Conservation (phyloP, 2,888 invertebrate species). For the Aethes cnicana region DNA sequence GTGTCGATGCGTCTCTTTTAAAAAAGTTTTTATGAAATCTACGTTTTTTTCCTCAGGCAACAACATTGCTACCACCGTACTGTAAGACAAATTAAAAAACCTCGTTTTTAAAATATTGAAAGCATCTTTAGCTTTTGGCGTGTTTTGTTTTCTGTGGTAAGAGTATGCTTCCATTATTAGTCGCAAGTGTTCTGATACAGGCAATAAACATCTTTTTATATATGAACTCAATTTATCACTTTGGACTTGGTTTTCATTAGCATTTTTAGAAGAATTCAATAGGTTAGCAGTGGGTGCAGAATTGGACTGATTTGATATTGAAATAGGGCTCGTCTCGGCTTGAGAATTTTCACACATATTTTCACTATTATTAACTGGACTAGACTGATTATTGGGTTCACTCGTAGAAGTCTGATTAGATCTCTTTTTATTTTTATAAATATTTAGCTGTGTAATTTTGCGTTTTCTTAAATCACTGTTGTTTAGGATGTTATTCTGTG, state of each 20-base stretch:
- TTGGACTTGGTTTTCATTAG: neutral
- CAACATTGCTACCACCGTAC: conserved; percentile 2
- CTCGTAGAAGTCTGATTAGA: neutral
- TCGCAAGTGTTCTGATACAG: conserved; percentile 12
- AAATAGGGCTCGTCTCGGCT: too few species aligned
- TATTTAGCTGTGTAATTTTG: neutral
- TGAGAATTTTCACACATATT: too few species aligned
- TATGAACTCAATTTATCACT: neutral
- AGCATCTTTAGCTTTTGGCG: neutral
- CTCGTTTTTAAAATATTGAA: conserved; percentile 1
- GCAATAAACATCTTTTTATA: neutral
- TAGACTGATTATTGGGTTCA: too few species aligned
- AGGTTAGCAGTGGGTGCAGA: neutral
- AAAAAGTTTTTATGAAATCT: conserved; percentile 6
- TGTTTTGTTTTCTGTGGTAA: neutral
- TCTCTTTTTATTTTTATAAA: neutral
- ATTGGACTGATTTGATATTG: neutral
- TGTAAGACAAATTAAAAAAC: conserved; percentile 13
- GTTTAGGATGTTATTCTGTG: neutral
- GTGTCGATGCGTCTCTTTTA: neutral
- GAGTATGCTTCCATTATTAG: conserved; percentile 10
- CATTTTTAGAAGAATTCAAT: neutral
- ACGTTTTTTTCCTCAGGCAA: conserved; percentile 15
- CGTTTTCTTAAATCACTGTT: conserved; percentile 7
- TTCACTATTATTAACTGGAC: too few species aligned